Evolutionary conservation across 1,140 invertebrate species (phyloP).

Genomic region (Arctopsyche grandis): DNA sequence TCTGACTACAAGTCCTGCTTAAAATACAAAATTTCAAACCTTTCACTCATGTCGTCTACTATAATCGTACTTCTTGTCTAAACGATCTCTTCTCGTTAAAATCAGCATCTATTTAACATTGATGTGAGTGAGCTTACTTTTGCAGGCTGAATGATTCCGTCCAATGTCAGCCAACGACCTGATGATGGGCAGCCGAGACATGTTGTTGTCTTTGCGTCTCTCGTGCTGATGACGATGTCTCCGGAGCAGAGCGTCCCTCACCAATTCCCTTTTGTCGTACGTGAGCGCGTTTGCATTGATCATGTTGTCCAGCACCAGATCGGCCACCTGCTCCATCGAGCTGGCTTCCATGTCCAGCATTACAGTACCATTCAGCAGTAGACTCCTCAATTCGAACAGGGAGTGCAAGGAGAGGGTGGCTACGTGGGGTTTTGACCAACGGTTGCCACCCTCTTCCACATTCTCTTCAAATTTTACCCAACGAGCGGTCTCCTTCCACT

Average conservation of each 20-base stretch:
- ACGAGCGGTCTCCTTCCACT: constrained; percentile 97
- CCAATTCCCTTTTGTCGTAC: constrained; percentile 81
- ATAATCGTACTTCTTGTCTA: no score
- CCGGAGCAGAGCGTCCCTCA: constrained; percentile 87
- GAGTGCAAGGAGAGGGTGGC: constrained; percentile 91
- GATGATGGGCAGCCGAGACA: constrained; percentile 92
- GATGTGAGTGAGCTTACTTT: constrained; percentile 89
- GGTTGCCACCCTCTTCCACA: constrained; percentile 92
- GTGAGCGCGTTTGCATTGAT: constrained; percentile 81
- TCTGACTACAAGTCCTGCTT: no score
- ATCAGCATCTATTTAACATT: no score
- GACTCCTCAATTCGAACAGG: constrained; percentile 87
- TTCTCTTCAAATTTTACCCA: constrained; percentile 98
- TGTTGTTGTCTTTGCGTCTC: constrained; percentile 78
- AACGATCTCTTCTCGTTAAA: no score
- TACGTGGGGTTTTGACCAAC: constrained; percentile 96
- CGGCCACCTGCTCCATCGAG: constrained; percentile 87
- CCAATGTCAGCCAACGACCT: constrained; percentile 97
- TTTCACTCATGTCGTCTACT: no score
- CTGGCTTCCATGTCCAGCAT: constrained; percentile 91
- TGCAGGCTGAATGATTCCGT: constrained; percentile 92
- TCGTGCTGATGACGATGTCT: constrained; percentile 96
- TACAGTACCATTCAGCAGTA: constrained; percentile 89
- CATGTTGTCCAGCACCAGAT: constrained; percentile 93
- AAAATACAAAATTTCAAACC: no score